Percentiles rank a stretch among this genome's conserved stretches.
phyloP scores from a whole-genome alignment of 1,140 invertebrate genomes.

The Reticulitermes speratus region DNA sequence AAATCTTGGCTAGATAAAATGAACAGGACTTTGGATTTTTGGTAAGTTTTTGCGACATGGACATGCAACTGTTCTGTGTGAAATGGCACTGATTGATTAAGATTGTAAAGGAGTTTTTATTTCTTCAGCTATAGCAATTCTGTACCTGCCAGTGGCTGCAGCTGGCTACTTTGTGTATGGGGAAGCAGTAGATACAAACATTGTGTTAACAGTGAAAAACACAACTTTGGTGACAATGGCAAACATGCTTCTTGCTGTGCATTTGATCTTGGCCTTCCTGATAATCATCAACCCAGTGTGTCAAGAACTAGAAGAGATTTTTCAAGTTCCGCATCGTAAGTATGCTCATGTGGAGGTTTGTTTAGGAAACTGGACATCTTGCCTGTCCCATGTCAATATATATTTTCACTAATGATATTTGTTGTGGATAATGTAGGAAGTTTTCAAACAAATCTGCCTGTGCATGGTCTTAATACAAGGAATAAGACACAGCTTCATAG shows the following conservation, averaged over 20 bases:
- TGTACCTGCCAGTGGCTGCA: constrained; percentile 59
- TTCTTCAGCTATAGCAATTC: constrained; percentile 54
- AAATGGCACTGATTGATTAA: not conserved
- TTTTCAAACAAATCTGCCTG: no score
- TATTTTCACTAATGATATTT: not conserved
- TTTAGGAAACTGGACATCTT: no score
- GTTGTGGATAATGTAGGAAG: no score
- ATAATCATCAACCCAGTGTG: constrained; percentile 66
- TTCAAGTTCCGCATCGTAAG: constrained; percentile 63
- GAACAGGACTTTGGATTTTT: no score
- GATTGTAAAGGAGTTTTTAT: constrained; percentile 22
- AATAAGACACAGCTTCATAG: no score
- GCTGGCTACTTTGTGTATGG: constrained; percentile 63
- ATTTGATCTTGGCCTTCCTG: constrained; percentile 63
- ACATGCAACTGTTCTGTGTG: not conserved
- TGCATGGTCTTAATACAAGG: no score
- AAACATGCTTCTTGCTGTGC: constrained; percentile 60
- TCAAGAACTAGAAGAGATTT: constrained; percentile 68
- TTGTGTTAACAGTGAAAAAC: constrained; percentile 52
- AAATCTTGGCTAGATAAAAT: no score
- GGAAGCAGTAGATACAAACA: constrained; percentile 53
- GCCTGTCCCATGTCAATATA: constrained; percentile 15
- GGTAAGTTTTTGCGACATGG: no score
- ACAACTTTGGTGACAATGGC: constrained; percentile 52
- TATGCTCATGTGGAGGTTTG: constrained; percentile 27